phyloP scores from a whole-genome alignment of 2,797 vertebrate species.

The Triplophysa bombifrons region DNA sequence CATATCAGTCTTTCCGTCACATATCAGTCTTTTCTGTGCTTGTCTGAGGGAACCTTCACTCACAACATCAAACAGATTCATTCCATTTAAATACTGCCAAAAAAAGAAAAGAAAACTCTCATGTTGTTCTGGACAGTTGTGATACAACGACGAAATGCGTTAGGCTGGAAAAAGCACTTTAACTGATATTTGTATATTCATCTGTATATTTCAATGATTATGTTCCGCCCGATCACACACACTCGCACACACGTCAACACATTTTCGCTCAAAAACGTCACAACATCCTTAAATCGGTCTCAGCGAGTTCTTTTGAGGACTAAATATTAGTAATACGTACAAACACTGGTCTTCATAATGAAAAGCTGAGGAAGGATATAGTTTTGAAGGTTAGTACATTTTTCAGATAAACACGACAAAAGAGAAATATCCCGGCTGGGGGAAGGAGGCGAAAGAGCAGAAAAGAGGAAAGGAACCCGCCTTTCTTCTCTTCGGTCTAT shows the following conservation, averaged over 20 bases:
- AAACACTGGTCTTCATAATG: conserved; percentile 63
- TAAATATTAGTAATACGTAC: conserved; percentile 75
- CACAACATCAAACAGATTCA: not conserved
- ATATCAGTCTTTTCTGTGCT: conserved; percentile 23
- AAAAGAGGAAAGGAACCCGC: conserved; percentile 85
- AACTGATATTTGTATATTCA: conserved; percentile 55
- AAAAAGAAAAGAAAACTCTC: conserved; percentile 5
- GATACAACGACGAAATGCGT: conserved; percentile 26
- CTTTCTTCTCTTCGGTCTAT: conserved; percentile 64
- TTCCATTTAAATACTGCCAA: conserved; percentile 20
- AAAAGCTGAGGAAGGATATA: conserved; percentile 64
- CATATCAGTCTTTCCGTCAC: not conserved
- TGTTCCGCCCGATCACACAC: not conserved
- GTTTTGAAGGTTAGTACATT: conserved; percentile 64
- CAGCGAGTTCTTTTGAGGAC: conserved; percentile 63
- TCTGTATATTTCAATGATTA: conserved; percentile 48
- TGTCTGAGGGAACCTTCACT: not conserved
- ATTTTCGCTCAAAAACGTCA: conserved; percentile 37
- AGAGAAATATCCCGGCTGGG: conserved; percentile 55
- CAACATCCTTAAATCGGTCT: conserved; percentile 21
- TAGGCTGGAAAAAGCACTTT: conserved; percentile 57
- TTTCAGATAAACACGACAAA: conserved; percentile 61
- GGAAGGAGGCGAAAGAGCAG: conserved; percentile 38
- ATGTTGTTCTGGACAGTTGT: conserved; percentile 1
- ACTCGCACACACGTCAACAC: not conserved